A percentile compares a stretch with the other conserved stretches of the same genome.
Evolutionary conservation across 2,888 invertebrate species (phyloP).

Genomic region (Meandrusa payeni): DNA sequence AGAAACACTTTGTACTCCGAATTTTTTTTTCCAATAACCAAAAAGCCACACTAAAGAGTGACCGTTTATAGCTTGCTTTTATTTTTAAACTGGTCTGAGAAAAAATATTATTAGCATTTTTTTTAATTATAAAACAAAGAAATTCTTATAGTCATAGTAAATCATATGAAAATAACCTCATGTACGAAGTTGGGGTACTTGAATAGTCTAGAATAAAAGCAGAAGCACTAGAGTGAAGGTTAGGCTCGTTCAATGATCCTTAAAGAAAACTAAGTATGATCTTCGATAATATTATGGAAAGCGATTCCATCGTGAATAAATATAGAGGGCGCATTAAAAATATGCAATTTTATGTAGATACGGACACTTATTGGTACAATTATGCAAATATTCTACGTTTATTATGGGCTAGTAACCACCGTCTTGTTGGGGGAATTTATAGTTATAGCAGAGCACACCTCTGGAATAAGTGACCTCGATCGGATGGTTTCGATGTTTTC

Average conservation of each 20-base stretch:
- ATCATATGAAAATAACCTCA: too few species aligned
- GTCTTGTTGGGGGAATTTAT: constrained; percentile 69
- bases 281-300: constrained; percentile 23
- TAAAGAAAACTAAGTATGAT: constrained; percentile 13
- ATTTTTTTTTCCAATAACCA: too few species aligned
- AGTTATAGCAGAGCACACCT: constrained; percentile 18
- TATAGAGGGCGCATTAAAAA: constrained; percentile 66
- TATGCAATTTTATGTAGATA: constrained; percentile 76
- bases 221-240: too few species aligned
- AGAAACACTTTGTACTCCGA: too few species aligned
- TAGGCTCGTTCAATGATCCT: constrained; percentile 18
- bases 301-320: constrained; percentile 55
- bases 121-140: too few species aligned
- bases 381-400: constrained; percentile 72
- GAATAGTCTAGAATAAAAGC: too few species aligned
- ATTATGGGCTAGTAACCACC: constrained; percentile 71
- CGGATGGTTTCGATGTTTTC: background rate
- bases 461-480: background rate
- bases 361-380: constrained; percentile 71
- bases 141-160: too few species aligned
- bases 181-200: too few species aligned
- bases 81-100: too few species aligned
- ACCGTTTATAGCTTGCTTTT: too few species aligned
- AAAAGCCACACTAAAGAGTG: too few species aligned
- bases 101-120: too few species aligned